Percentiles rank a stretch among this genome's conserved stretches.
Conservation (phyloP, 53 echinoderm and acorn worm species). For the Mesocentrotus franciscanus region DNA sequence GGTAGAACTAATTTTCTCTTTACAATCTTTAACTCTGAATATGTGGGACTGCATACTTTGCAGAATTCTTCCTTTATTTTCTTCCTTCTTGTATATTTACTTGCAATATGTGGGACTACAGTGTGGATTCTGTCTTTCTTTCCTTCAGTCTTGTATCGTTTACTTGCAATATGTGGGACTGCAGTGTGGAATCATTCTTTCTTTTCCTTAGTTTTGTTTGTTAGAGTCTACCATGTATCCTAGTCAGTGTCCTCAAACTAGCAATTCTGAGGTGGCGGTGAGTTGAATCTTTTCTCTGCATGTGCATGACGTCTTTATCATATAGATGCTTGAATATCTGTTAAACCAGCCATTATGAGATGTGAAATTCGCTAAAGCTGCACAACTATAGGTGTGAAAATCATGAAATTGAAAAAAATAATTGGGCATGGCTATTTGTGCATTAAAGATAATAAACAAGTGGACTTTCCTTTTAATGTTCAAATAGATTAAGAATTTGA, state of each 20-base stretch:
- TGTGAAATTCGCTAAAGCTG: not conserved
- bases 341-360: no score
- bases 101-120: no score
- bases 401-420: no score
- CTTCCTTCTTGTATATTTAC: no score
- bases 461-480: no score
- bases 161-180: conserved; percentile 20
- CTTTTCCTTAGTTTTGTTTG: conserved; percentile 41
- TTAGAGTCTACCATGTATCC: conserved; percentile 52
- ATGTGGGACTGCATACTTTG: no score
- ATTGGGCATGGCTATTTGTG: no score
- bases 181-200: conserved; percentile 15
- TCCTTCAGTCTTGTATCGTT: conserved; percentile 47
- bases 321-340: not conserved
- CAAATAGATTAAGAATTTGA: no score
- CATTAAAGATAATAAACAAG: no score
- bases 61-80: no score
- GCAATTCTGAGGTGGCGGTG: conserved; percentile 42
- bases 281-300: conserved; percentile 21
- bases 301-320: conserved; percentile 4
- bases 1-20: no score
- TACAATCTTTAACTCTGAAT: not conserved
- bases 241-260: conserved; percentile 1
- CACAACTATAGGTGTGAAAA: not conserved
- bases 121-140: conserved; percentile 3